Evolutionary conservation across 2,113 vertebrate genomes (phyloP), one percentile per base, ranked within the genome.

Genomic region (Catagonus wagneri): DNA sequence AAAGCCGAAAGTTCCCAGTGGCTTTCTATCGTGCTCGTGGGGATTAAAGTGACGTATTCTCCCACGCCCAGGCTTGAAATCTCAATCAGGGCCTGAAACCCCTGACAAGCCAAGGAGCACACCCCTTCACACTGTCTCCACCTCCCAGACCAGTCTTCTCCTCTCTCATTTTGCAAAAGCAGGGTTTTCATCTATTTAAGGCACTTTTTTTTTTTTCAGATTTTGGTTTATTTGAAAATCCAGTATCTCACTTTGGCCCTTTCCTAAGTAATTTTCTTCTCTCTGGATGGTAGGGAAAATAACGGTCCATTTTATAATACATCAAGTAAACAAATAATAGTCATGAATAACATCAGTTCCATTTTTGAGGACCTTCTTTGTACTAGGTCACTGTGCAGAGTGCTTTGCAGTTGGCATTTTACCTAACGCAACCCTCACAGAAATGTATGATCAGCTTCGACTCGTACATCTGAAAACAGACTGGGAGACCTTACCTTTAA

Each of bases 211-310:
- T 19, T 3, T 9, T 2, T 9, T 2, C 4, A 32, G 20, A 22
- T 56, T 15, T 54, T 69, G 54, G 44, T 56, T 80, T 54, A 63
- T 39, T 7, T n/a, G 32, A 94, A 84, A 69, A 69, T 14, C 7
- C 39, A 76, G 34, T 34, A 15, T 79, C 36, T 12, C 25, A 61
- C 27, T 9, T 61, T 63, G 44, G n/a, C 3, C 9, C 17, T 23
- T n/a, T 19, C 54, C 63, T 34, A 65, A 34, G 63, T 63, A 60
- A 25, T 89, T 94, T 76, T 27, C 69, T 58, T 63, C 27, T 61
- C 61, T 65, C 72, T 87, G 65, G 39, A 36, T 65, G 13, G 36
- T 39, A 63, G 93, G 88, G 29, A 36, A 84, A 92, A 92, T 50
- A 56, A 84, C 17, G 29, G 32, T 23, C 29, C 50, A 34, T 85